A percentile compares a stretch with the other conserved stretches of the same genome.
Conservation (phyloP, 2,113 vertebrate genomes). For the Nannospalax galili region DNA sequence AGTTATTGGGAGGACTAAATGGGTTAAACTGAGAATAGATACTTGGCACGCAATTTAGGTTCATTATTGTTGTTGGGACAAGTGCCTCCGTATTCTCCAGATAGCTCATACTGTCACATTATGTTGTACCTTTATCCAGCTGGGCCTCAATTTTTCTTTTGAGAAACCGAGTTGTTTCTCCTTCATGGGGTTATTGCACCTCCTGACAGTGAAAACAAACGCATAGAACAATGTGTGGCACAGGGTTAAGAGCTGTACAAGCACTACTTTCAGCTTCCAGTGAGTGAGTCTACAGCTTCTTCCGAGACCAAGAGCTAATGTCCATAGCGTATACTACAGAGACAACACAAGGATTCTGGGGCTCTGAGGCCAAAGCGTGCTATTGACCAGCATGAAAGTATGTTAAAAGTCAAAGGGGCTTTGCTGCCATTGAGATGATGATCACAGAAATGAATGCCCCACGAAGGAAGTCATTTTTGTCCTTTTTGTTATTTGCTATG, state of each 20-base stretch:
- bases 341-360: neutral
- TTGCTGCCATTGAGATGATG: neutral
- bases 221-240: neutral
- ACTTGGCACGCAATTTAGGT: neutral
- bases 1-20: conserved; percentile 9
- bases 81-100: neutral
- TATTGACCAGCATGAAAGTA: neutral
- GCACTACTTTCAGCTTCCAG: neutral
- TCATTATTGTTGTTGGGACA: neutral
- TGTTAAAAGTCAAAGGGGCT: neutral
- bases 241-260: neutral
- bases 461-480: neutral
- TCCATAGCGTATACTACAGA: neutral
- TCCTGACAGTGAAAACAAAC: neutral
- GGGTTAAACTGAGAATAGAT: neutral
- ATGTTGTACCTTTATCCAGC: neutral
- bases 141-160: neutral
- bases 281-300: neutral
- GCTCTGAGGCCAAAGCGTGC: neutral
- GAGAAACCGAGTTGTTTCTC: neutral
- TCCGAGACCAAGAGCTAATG: neutral
- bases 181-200: neutral
- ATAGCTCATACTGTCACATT: neutral
- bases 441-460: neutral
- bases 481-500: neutral